Conservation (phyloP, 2,888 invertebrate genomes). For the Noctua janthe region DNA sequence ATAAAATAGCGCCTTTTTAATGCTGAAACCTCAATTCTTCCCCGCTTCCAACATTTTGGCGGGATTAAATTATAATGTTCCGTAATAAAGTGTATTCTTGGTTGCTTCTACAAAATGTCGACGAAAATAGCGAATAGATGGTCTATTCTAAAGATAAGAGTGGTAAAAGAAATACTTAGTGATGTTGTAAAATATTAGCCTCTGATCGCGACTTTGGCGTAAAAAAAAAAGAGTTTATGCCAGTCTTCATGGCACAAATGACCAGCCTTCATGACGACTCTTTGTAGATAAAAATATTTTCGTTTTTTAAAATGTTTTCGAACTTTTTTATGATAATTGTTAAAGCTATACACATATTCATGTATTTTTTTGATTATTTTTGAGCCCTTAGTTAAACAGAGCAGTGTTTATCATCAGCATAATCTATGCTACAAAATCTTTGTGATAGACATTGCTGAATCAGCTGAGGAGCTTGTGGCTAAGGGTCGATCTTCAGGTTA, state of each 20-base stretch:
- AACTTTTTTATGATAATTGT: not conserved
- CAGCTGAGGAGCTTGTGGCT: too few species aligned
- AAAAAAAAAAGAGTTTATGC: not conserved
- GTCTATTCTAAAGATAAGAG: slow-evolving; percentile 22
- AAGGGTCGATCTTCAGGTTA: too few species aligned
- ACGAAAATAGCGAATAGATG: slow-evolving; percentile 23
- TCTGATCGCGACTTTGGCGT: not conserved
- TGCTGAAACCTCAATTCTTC: slow-evolving; percentile 46
- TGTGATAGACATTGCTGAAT: too few species aligned
- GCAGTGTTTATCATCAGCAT: too few species aligned
- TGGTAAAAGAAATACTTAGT: slow-evolving; percentile 3
- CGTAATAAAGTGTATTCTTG: slow-evolving; percentile 18
- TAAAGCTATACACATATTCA: not conserved
- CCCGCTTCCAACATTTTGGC: slow-evolving; percentile 30
- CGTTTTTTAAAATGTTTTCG: not conserved
- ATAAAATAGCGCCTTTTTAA: slow-evolving; percentile 21
- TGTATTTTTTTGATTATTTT: too few species aligned
- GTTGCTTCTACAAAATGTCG: slow-evolving; percentile 22
- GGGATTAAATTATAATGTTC: slow-evolving; percentile 55
- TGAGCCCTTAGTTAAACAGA: too few species aligned
- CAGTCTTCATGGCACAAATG: not conserved
- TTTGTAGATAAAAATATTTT: not conserved
- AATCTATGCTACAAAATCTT: too few species aligned
- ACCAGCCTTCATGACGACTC: not conserved
- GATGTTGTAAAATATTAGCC: slow-evolving; percentile 2